Evolutionary conservation across 2,888 invertebrate species (phyloP), one percentile per base, ranked within the genome.

Genomic region (Physocephala rufipes): DNA sequence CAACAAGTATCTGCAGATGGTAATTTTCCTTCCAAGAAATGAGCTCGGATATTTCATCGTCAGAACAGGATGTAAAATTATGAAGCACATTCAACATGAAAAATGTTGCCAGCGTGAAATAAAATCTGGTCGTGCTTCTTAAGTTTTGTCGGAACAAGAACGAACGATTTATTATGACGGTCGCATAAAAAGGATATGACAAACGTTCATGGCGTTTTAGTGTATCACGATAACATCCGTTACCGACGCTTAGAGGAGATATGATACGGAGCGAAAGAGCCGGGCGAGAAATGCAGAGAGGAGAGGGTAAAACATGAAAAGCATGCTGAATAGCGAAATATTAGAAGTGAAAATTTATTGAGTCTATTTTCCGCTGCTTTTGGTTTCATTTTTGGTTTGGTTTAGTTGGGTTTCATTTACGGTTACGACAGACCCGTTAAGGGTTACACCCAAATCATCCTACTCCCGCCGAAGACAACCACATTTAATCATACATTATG

Each of bases 171-270:
- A 80, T 80, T 81, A 80, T 80, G n/a, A n/a, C n/a, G 81, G 80
- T 78, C 79, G 78, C 81, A 81, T 79, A 80, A 80, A 81, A 80
- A n/a, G n/a, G 80, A 80, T 80, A 79, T 79, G 78, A 79, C 81
- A 79, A 49, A 65, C 26, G 66, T 66, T 65, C 58, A n/a, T 58
- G 64, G 70, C 30, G 28, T 4, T n/a, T 36, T 43, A 51, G 7
- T n/a, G n/a, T n/a, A 49, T 7, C 49, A 49, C 53, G 53, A 53
- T 36, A 53, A 9, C 53, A 9, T n/a, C 19, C 49, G 49, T 12
- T 21, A 21, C 21, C 19, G n/a, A n/a, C 49, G 49, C 49, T 15
- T 12, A 49, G 12, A 4, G 12, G 16, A 15, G 49, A 3, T 7
- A 15, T 3, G 16, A 49, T 7, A 49, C 12, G 12, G 49, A 19